These are phyloP conservation scores for Dasysyrphus albostriatus DNA, from an alignment of 2,888 invertebrate species.

Conservation along the genomic window DNA sequence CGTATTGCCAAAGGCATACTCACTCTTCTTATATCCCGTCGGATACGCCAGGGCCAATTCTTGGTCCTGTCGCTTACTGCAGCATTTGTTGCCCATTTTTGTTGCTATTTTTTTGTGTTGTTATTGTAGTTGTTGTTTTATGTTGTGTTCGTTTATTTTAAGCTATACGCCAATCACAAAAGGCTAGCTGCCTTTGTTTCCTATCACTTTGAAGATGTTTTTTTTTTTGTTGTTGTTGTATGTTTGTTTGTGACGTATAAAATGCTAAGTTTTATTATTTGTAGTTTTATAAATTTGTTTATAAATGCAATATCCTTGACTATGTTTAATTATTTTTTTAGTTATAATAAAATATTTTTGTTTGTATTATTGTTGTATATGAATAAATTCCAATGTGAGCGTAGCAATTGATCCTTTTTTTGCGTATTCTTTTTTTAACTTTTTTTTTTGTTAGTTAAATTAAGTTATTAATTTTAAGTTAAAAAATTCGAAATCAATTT, in stretches of 20 bases:
- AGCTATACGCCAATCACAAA: constrained; percentile 54
- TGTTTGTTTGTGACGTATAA: constrained; percentile 64
- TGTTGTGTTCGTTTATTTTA: constrained; percentile 11
- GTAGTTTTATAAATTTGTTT: constrained; percentile 67
- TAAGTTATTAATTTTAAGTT: constrained; percentile 62
- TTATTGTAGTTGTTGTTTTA: constrained; percentile 13
- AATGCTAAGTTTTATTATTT: constrained; percentile 64
- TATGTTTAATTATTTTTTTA: constrained; percentile 49
- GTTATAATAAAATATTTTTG: constrained; percentile 52
- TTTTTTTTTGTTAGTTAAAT: constrained; percentile 10
- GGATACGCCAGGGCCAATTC: constrained; percentile 84
- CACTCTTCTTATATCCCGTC: constrained; percentile 83
- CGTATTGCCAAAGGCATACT: constrained; percentile 83
- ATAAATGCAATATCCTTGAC: constrained; percentile 76
- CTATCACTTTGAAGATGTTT: constrained; percentile 66
- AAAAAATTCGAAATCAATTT: constrained; percentile 51
- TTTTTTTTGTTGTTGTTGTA: constrained; percentile 24
- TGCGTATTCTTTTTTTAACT: constrained; percentile 7
- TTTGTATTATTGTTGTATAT: constrained; percentile 64
- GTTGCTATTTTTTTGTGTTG: background rate
- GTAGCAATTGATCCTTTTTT: constrained; percentile 74
- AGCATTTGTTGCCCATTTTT: constrained; percentile 94
- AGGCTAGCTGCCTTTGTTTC: constrained; percentile 60
- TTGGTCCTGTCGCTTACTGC: constrained; percentile 92
- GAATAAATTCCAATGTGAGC: constrained; percentile 72